Evolutionary conservation across 2,888 invertebrate genomes (phyloP).

Genomic region (Drosophila emarginata): DNA sequence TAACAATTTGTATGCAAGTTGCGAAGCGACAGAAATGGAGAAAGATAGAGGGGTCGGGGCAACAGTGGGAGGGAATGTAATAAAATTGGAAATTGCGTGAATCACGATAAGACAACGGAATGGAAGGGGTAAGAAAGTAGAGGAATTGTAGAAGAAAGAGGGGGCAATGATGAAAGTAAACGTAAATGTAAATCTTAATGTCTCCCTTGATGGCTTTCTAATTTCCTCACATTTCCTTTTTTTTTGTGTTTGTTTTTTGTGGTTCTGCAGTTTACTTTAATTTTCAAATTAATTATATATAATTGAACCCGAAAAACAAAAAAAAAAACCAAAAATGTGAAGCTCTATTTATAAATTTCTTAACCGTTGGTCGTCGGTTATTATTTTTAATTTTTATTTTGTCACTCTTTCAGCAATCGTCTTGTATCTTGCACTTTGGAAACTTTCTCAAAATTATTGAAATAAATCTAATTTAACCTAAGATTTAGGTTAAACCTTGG

Average conservation of each 20-base stretch:
- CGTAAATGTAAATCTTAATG: slow-evolving; percentile 28
- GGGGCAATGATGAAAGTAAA: slow-evolving; percentile 30
- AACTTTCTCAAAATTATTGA: no score
- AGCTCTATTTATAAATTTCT: not conserved
- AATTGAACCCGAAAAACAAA: slow-evolving; percentile 57
- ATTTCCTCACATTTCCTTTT: slow-evolving; percentile 37
- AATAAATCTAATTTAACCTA: no score
- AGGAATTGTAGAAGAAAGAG: not conserved
- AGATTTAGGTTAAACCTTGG: no score
- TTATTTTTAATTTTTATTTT: no score
- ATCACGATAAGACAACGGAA: slow-evolving; percentile 56
- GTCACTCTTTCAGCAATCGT: no score
- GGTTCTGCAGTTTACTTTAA: slow-evolving; percentile 40
- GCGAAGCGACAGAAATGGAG: slow-evolving; percentile 16
- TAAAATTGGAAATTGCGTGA: slow-evolving; percentile 48
- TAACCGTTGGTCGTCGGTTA: no score
- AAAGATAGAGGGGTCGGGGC: not conserved
- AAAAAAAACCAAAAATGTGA: not conserved
- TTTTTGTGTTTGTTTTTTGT: slow-evolving; percentile 7
- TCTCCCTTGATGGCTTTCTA: slow-evolving; percentile 40
- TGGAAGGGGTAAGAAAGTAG: not conserved
- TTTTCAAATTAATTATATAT: slow-evolving; percentile 65
- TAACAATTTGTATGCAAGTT: slow-evolving; percentile 63
- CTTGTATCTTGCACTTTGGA: no score
- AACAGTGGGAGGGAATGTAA: slow-evolving; percentile 16